Evolutionary conservation across 2,113 vertebrate genomes (phyloP).

Genomic region (Crotalus tigris): DNA sequence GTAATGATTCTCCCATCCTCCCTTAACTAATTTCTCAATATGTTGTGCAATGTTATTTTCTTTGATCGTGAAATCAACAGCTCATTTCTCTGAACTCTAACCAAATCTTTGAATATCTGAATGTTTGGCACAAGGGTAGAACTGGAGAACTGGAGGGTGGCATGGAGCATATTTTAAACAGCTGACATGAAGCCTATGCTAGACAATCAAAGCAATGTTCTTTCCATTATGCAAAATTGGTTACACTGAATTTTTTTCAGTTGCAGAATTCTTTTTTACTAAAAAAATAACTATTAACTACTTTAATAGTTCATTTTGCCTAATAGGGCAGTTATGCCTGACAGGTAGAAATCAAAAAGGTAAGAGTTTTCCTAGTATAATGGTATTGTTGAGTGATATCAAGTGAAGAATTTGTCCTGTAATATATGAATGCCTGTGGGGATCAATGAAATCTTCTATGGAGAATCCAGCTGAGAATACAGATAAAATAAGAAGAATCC

Average conservation of each 20-base stretch:
- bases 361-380: not conserved
- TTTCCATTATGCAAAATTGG: not conserved
- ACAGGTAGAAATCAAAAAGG: not conserved
- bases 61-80: conserved; percentile 9
- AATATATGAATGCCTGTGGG: not conserved
- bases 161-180: not conserved
- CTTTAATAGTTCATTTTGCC: not conserved
- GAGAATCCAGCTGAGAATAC: too few relatives aligned
- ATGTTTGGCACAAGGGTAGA: not conserved
- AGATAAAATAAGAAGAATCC: not conserved
- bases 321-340: not conserved
- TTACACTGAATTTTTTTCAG: not conserved
- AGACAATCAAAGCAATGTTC: not conserved
- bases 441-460: not conserved
- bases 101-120: not conserved
- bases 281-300: not conserved
- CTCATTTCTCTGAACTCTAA: not conserved
- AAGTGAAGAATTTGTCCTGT: not conserved
- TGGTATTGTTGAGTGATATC: not conserved
- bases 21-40: not conserved
- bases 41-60: conserved; percentile 1
- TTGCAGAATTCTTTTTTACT: not conserved
- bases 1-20: not conserved
- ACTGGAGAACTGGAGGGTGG: not conserved
- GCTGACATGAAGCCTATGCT: not conserved